Base-by-base conservation (phyloP, 2,888 invertebrate species). In the Ectemnius continuus region DNA sequence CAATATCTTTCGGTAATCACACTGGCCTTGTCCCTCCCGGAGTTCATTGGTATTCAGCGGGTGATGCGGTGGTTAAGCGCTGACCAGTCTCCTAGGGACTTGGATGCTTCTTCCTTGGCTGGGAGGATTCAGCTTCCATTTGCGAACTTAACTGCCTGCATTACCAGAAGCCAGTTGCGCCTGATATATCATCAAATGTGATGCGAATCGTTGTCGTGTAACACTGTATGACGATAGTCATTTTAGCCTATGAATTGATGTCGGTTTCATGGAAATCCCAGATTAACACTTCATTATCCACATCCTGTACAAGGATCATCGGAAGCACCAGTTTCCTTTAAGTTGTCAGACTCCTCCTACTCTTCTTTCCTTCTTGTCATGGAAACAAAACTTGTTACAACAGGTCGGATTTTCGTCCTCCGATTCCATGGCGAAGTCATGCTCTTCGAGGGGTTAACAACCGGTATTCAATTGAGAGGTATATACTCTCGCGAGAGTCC, bases 101-200 rank as follows among this genome's bases (percentile, higher is more conserved):
- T 75, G 79, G 69, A 69, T 62, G 67, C 56, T 60, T 16, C 56
- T 60, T 16, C 16, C 16, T 14, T 23, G n/a, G 46, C 16, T 65
- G 48, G 16, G 70, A 78, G 62, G 71, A 82, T 80, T 83, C 82
- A 87, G 86, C 87, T 88, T 86, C 86, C 86, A 88, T 88, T 86
- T 82, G 81, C 71, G 86, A 82, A 67, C 79, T 80, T 86, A 85
- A 87, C 82, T 83, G 84, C 83, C 87, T 87, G 87, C 86, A 86
- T 67, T 62, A 80, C 36, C 23, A 23, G 61, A 67, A 75, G 67
- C 62, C 61, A 64, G 80, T 71, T 77, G 84, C 76, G 76, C 81
- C 77, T 84, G 80, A 84, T 85, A 65, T 68, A 62, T 20, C 66
- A 70, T 48, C 73, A 57, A 71, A 72, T 72, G 64, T 66, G 71